These are phyloP conservation scores for Mola mola DNA, from an alignment of 2,113 vertebrate genomes.

Conservation along the genomic window DNA sequence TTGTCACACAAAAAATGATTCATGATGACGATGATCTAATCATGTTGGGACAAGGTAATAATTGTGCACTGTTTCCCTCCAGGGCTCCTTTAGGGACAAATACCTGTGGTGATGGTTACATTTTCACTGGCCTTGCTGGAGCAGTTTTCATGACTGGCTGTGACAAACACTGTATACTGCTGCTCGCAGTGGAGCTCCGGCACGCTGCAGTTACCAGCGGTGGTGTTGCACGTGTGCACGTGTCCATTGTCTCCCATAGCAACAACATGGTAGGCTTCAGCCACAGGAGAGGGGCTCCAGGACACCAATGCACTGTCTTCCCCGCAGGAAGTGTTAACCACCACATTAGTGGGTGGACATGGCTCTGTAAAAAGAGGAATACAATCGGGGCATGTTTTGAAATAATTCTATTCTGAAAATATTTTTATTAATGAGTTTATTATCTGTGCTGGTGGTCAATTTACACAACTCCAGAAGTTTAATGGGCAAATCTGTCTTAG, in stretches of 20 bases:
- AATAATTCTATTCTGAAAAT: not conserved
- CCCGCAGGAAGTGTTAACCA: conserved; percentile 52
- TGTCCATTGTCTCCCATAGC: conserved; percentile 52
- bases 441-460: not conserved
- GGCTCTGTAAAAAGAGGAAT: conserved; percentile 53
- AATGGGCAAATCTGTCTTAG: not conserved
- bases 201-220: conserved; percentile 67
- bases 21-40: not conserved
- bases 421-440: not conserved
- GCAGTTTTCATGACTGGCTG: conserved; percentile 70
- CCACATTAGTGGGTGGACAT: conserved; percentile 63
- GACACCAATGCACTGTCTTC: conserved; percentile 56
- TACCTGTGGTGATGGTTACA: conserved; percentile 67
- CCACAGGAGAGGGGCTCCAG: conserved; percentile 68
- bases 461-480: too few relatives aligned
- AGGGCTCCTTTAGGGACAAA: not conserved
- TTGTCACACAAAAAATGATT: conserved; percentile 28
- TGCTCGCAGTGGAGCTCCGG: conserved; percentile 67
- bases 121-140: conserved; percentile 63
- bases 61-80: not conserved
- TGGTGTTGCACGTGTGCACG: conserved; percentile 49
- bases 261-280: conserved; percentile 63
- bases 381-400: not conserved
- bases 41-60: not conserved
- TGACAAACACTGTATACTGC: conserved; percentile 66